These are phyloP conservation scores for Pheucticus melanocephalus DNA, from an alignment of 2,113 vertebrate genomes.

Conservation along the genomic window DNA sequence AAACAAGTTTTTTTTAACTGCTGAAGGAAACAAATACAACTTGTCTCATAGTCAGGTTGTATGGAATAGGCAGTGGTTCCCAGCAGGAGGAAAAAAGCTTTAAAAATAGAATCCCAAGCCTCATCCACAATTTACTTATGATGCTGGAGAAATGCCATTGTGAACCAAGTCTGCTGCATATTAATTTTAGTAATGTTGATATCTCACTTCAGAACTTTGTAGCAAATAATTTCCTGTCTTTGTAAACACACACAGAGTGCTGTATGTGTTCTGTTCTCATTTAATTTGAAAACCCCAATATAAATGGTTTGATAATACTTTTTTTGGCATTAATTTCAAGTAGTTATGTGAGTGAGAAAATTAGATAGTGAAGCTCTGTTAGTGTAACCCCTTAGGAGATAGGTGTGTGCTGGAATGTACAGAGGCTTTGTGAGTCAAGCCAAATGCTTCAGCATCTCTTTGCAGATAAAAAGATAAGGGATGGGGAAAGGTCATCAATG, in stretches of 20 bases:
- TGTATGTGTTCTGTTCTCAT: not conserved
- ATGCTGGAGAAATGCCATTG: not conserved
- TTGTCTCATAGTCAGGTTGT: not conserved
- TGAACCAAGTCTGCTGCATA: not conserved
- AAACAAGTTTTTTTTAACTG: not conserved
- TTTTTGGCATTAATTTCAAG: not conserved
- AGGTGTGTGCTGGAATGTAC: not conserved
- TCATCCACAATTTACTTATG: not conserved
- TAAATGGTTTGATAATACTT: not conserved
- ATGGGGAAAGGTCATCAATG: not conserved
- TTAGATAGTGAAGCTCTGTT: not conserved
- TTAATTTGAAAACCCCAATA: not conserved
- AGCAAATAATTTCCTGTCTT: not conserved
- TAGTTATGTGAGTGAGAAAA: not conserved
- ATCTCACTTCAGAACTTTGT: not conserved
- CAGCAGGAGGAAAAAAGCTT: not conserved
- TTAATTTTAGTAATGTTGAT: constrained; percentile 12
- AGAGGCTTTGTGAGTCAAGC: not conserved
- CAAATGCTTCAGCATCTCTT: not conserved
- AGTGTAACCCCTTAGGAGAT: not conserved
- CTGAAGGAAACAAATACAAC: not conserved
- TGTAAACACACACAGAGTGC: not conserved
- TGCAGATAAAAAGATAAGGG: not conserved
- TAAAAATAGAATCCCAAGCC: constrained; percentile 13
- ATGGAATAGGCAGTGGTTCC: not conserved